Percentiles rank a stretch among this genome's conserved stretches.
Evolutionary conservation across 2,888 invertebrate genomes (phyloP).

Genomic region (Sarcophaga rosellei): DNA sequence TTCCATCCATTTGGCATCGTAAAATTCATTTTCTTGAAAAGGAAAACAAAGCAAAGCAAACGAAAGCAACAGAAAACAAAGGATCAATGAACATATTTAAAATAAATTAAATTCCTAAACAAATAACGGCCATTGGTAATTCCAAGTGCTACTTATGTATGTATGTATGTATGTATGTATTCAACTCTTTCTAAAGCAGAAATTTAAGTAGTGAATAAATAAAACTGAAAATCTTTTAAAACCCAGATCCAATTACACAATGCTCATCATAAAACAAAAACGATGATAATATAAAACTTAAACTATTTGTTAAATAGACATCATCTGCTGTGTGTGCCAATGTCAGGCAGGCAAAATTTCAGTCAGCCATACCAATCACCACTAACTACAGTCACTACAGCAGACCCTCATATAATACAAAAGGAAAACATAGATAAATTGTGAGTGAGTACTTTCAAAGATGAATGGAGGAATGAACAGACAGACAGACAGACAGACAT

Average conservation of each 20-base stretch:
- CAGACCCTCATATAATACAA: too few relatives aligned
- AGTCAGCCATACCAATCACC: not conserved
- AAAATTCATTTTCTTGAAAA: too few relatives aligned
- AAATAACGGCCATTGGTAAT: too few relatives aligned
- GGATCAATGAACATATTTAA: too few relatives aligned
- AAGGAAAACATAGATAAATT: not conserved
- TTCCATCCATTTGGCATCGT: too few relatives aligned
- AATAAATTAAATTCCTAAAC: too few relatives aligned
- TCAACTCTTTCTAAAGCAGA: slow-evolving; percentile 15
- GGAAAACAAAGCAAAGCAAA: too few relatives aligned
- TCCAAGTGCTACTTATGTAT: too few relatives aligned
- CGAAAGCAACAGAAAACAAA: too few relatives aligned
- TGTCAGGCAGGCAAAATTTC: slow-evolving; percentile 52
- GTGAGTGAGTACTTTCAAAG: not conserved
- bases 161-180: not conserved
- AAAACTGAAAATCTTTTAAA: slow-evolving; percentile 37
- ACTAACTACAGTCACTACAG: not conserved
- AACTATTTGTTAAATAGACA: slow-evolving; percentile 59
- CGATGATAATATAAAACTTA: slow-evolving; percentile 35
- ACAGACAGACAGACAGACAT: slow-evolving; percentile 1
- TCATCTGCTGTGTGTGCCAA: slow-evolving; percentile 50
- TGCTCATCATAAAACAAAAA: slow-evolving; percentile 47
- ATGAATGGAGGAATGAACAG: not conserved
- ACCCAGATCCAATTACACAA: slow-evolving; percentile 63
- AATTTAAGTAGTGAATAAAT: slow-evolving; percentile 49